Conservation (phyloP, 2,797 vertebrate species). For the Sciurus carolinensis region DNA sequence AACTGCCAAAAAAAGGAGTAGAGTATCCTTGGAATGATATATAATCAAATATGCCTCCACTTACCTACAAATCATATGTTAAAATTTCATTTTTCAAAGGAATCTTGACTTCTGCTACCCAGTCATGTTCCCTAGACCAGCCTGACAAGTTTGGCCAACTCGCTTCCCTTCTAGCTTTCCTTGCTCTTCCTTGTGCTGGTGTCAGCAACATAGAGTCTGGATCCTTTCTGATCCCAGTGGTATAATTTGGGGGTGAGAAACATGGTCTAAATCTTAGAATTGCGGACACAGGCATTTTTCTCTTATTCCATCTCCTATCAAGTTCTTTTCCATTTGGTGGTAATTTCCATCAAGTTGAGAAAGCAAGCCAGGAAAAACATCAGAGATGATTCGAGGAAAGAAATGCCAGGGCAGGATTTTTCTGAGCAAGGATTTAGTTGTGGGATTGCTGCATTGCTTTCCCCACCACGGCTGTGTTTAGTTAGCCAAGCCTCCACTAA, state of each 20-base stretch:
- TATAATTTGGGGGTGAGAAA: constrained; percentile 52
- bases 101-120: constrained; percentile 2
- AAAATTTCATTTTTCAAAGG: background rate
- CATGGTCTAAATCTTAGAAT: constrained; percentile 24
- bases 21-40: background rate
- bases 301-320: constrained; percentile 42
- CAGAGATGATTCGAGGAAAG: background rate
- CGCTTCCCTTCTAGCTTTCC: background rate
- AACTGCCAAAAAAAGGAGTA: background rate
- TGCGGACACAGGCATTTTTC: constrained; percentile 25
- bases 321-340: constrained; percentile 27
- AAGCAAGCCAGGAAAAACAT: constrained; percentile 25
- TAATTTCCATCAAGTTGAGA: constrained; percentile 53
- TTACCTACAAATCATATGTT: background rate
- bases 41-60: background rate
- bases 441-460: constrained; percentile 14
- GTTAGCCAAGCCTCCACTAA: background rate
- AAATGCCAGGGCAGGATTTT: background rate
- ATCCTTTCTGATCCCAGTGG: background rate
- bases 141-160: background rate
- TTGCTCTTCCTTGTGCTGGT: background rate
- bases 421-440: constrained; percentile 21
- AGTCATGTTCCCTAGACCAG: background rate
- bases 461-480: constrained; percentile 2
- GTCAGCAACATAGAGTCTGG: background rate